Conservation (phyloP, 1,140 invertebrate species). For the Ectropis grisescens region DNA sequence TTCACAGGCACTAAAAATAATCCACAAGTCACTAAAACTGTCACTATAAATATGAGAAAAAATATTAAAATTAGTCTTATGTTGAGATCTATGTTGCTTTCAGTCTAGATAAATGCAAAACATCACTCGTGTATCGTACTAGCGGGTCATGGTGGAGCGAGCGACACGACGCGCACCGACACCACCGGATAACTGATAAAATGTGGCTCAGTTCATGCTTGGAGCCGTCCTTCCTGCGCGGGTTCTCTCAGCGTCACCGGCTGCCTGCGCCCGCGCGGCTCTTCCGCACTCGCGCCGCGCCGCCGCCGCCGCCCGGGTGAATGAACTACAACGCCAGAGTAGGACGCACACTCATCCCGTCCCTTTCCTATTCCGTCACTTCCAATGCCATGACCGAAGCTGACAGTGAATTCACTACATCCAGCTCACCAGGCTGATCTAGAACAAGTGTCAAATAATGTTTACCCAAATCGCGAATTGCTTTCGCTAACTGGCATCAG, state of each 20-base stretch:
- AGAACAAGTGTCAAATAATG: constrained; percentile 28
- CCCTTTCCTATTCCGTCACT: no score
- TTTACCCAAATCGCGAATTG: constrained; percentile 7
- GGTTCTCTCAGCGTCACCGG: constrained; percentile 27
- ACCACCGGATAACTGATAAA: constrained; percentile 62
- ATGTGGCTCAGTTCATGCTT: constrained; percentile 53
- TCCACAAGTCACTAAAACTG: constrained; percentile 45
- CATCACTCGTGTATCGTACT: constrained; percentile 22
- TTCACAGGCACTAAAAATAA: constrained; percentile 54
- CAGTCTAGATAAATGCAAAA: constrained; percentile 45
- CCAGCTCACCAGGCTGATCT: constrained; percentile 42
- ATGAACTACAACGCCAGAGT: constrained; percentile 55
- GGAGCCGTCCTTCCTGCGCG: constrained; percentile 50
- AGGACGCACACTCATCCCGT: constrained; percentile 21
- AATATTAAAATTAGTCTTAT: constrained; percentile 61
- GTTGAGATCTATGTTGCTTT: constrained; percentile 64
- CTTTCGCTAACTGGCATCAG: constrained; percentile 9
- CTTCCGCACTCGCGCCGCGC: constrained; percentile 60
- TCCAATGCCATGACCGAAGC: constrained; percentile 53
- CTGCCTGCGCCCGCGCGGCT: constrained; percentile 40
- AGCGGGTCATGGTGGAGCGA: constrained; percentile 41
- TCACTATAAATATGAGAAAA: constrained; percentile 50
- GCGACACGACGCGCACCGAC: constrained; percentile 45
- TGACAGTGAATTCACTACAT: constrained; percentile 32
- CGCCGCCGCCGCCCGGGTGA: constrained; percentile 44